Percentiles rank a stretch among this genome's conserved stretches.
Evolutionary conservation across 2,113 vertebrate genomes (phyloP).

Genomic region (Reinhardtius hippoglossoides): DNA sequence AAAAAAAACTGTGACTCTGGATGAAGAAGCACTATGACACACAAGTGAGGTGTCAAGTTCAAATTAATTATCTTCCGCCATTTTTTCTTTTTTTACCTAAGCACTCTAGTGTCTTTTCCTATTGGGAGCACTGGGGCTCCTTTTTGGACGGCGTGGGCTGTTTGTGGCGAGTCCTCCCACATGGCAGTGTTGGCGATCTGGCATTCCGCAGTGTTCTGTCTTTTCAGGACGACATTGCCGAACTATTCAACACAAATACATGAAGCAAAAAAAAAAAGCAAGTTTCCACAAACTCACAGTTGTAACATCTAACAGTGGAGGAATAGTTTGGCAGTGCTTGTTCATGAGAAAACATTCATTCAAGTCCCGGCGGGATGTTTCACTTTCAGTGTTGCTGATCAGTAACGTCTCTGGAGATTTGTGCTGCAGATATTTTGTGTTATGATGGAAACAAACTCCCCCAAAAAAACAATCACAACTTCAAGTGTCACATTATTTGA

Average conservation of each 20-base stretch:
- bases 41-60: conserved; percentile 6
- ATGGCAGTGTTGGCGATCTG: conserved; percentile 35
- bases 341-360: conserved; percentile 45
- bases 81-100: conserved; percentile 11
- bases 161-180: conserved; percentile 20
- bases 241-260: conserved; percentile 58
- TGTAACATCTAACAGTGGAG: conserved; percentile 41
- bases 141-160: not conserved
- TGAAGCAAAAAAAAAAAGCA: conserved; percentile 14
- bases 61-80: conserved; percentile 28
- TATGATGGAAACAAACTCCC: conserved; percentile 25
- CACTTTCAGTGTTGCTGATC: conserved; percentile 30
- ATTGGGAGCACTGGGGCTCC: conserved; percentile 21
- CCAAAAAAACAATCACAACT: conserved; percentile 21
- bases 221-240: not conserved
- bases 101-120: conserved; percentile 35
- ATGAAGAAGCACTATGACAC: conserved; percentile 1
- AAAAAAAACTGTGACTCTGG: not conserved
- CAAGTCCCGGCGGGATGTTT: conserved; percentile 58
- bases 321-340: conserved; percentile 65
- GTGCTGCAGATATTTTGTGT: conserved; percentile 15
- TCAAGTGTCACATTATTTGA: conserved; percentile 17
- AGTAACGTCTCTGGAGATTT: conserved; percentile 16
- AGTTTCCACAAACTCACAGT: conserved; percentile 20
- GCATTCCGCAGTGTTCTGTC: conserved; percentile 27